These are phyloP conservation scores for Irena cyanogastra DNA, from an alignment of 2,113 vertebrate species.

Conservation along the genomic window DNA sequence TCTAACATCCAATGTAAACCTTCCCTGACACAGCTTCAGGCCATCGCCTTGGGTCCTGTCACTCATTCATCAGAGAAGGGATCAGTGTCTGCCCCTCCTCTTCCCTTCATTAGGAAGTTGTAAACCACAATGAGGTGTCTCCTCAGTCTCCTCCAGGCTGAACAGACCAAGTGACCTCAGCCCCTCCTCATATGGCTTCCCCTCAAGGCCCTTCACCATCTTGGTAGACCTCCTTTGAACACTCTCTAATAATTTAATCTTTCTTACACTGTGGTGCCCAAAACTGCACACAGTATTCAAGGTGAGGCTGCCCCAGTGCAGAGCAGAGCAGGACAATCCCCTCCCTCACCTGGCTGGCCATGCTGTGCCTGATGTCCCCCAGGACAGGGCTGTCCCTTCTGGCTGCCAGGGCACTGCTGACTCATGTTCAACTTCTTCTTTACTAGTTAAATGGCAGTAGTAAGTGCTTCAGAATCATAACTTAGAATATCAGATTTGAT, in stretches of 20 bases:
- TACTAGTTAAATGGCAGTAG: neutral
- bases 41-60: neutral
- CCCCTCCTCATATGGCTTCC: accelerated
- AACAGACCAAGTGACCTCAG: neutral
- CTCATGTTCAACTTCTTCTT: neutral
- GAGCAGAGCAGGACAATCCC: neutral
- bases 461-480: neutral
- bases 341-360: accelerated
- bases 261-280: neutral
- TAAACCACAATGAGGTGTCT: neutral
- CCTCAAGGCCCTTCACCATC: neutral
- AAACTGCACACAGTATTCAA: accelerated
- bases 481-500: neutral
- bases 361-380: neutral
- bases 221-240: neutral
- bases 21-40: neutral
- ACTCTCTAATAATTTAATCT: neutral
- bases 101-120: neutral
- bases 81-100: neutral
- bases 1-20: neutral
- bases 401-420: neutral
- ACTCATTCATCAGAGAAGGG: neutral
- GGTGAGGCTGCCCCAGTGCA: accelerated
- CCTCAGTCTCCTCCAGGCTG: neutral
- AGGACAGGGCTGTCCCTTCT: accelerated